Conservation (phyloP, 1,140 invertebrate genomes). For the Bombyx mandarina region DNA sequence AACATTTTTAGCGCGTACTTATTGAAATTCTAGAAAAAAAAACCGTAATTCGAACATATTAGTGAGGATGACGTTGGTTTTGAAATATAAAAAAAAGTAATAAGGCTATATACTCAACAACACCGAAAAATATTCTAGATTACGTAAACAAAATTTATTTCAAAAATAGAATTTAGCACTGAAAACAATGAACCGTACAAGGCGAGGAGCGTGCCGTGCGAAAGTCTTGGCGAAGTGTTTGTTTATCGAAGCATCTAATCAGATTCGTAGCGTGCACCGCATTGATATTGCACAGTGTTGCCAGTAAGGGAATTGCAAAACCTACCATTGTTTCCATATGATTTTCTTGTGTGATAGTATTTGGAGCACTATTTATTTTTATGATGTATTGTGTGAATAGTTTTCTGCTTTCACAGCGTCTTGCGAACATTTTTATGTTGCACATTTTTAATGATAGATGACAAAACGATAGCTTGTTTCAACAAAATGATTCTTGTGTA, state of each 20-base stretch:
- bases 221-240: conserved; percentile 19
- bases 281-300: conserved; percentile 25
- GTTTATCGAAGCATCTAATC: conserved; percentile 37
- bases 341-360: conserved; percentile 15
- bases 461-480: too few relatives aligned
- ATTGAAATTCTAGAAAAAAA: too few relatives aligned
- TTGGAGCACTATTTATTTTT: conserved; percentile 7
- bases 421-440: not conserved
- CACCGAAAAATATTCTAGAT: too few relatives aligned
- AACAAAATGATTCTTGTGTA: too few relatives aligned
- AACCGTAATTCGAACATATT: too few relatives aligned
- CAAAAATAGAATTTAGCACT: conserved; percentile 13
- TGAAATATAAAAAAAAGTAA: too few relatives aligned
- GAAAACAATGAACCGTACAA: conserved; percentile 20
- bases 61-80: too few relatives aligned
- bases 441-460: not conserved
- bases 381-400: not conserved
- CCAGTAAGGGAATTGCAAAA: conserved; percentile 16
- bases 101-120: too few relatives aligned
- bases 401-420: not conserved
- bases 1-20: too few relatives aligned
- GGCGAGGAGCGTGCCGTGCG: conserved; percentile 16
- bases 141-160: conserved; percentile 5
- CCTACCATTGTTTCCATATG: conserved; percentile 22
- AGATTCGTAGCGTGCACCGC: conserved; percentile 17